Conservation (phyloP, 2,797 vertebrate genomes). For the Artibeus lituratus region DNA sequence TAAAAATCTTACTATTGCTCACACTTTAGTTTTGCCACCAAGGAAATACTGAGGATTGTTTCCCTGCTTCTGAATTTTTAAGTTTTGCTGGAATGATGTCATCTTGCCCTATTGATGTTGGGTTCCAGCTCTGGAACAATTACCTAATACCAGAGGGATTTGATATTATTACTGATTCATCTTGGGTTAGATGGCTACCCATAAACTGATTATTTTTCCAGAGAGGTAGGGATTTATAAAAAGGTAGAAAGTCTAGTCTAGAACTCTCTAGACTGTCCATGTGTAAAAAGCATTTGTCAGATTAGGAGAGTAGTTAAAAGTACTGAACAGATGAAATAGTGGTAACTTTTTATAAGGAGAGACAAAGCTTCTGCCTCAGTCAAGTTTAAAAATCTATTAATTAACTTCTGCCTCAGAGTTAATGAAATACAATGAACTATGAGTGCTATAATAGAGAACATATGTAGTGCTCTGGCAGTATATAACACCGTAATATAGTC, state of each 20-base stretch:
- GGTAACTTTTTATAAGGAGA: background rate
- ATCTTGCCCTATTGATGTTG: background rate
- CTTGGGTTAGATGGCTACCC: background rate
- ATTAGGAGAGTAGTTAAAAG: background rate
- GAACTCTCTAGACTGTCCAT: background rate
- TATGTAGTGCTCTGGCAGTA: background rate
- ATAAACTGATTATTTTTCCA: background rate
- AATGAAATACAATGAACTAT: background rate
- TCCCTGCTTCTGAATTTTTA: slow-evolving; percentile 1
- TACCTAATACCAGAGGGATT: background rate
- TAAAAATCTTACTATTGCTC: background rate
- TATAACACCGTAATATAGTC: background rate
- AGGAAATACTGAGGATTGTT: background rate
- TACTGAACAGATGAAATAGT: background rate
- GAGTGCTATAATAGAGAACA: background rate
- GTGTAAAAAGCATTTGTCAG: background rate
- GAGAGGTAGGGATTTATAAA: background rate
- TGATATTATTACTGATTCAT: background rate
- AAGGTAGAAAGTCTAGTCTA: background rate
- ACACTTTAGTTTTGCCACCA: background rate
- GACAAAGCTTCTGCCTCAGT: background rate
- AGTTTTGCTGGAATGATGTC: background rate
- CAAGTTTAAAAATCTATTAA: slow-evolving; percentile 3
- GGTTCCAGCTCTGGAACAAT: background rate
- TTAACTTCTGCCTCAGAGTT: no score